Conservation (phyloP, 2,797 vertebrate species). For the Thunnus albacares region DNA sequence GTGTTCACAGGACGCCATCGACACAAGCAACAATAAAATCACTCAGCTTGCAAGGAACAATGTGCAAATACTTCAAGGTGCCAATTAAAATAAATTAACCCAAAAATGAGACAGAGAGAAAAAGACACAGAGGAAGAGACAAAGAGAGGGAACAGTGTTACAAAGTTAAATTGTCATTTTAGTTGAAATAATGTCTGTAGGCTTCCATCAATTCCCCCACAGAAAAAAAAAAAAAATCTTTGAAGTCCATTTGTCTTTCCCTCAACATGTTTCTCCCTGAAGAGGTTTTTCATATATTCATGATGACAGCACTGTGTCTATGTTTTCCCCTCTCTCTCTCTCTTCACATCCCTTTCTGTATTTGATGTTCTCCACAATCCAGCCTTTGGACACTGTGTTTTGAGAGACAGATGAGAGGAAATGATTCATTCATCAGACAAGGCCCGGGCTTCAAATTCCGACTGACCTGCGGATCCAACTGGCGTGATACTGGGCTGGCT, state of each 20-base stretch:
- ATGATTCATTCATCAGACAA: slow-evolving; percentile 78
- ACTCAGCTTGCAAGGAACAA: slow-evolving; percentile 44
- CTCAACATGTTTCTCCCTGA: slow-evolving; percentile 54
- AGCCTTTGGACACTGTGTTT: slow-evolving; percentile 70
- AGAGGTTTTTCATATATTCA: slow-evolving; percentile 67
- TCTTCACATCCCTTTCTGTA: slow-evolving; percentile 54
- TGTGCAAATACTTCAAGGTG: slow-evolving; percentile 49
- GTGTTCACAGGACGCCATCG: slow-evolving; percentile 37
- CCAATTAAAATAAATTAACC: slow-evolving; percentile 59
- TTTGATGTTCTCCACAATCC: slow-evolving; percentile 70
- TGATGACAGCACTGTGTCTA: slow-evolving; percentile 51
- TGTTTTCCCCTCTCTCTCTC: slow-evolving; percentile 16
- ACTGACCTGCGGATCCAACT: slow-evolving; percentile 49
- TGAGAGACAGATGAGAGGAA: slow-evolving; percentile 74
- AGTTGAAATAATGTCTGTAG: slow-evolving; percentile 43
- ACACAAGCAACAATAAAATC: slow-evolving; percentile 46
- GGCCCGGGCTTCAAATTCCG: slow-evolving; percentile 61
- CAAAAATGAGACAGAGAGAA: slow-evolving; percentile 17
- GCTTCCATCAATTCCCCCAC: slow-evolving; percentile 24
- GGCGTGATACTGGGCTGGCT: slow-evolving; percentile 4
- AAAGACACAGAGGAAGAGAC: slow-evolving; percentile 34
- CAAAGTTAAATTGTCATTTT: slow-evolving; percentile 52
- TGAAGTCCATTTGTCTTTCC: slow-evolving; percentile 42
- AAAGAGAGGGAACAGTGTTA: slow-evolving; percentile 25
- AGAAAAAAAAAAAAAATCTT: slow-evolving; percentile 9